Evolutionary conservation across 2,113 vertebrate species (phyloP), one percentile per base, ranked within the genome.

Genomic region (Semnornis frantzii): DNA sequence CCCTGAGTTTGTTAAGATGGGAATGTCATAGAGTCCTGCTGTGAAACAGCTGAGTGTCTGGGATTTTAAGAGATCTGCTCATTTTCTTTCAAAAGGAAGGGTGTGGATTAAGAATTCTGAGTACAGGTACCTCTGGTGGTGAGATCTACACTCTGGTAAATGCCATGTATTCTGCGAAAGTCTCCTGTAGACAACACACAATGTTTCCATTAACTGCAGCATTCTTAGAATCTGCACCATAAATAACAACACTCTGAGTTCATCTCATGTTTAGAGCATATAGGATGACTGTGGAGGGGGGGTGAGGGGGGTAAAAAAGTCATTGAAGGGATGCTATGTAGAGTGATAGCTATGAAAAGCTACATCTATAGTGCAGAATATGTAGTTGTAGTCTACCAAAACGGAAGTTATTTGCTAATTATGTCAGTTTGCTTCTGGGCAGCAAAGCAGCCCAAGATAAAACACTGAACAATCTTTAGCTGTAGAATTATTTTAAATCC

Each of bases 1-100:
- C 31, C 68, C 33, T 85, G 68, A 20, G 12, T 87, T 92, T 92
- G 31, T 82, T 83, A 74, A 54, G 78, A 73, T 79, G 82, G 42
- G 74, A 83, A 83, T 91, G 79, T 30, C 60, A 94, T 90, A 15
- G n/a, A n/a, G 48, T 70, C 65, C 69, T 68, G 7, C 62, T 6
- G 6, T 84, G 48, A 85, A 94, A 68, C 85, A 97, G 69, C 79
- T 97, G 72, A 81, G 58, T 68, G 69, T 87, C 69, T 85, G 30
- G 4, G 44, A 87, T 55, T 87, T 78, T 71, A 28, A 87, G 37
- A 50, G 6, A 42, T 0, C 0, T 39, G 30, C 2, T 5, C 52
- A 17, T 69, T 92, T 78, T 79, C 23, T 63, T 52, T 25, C 5
- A 20, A 88, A 87, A 82, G 30, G 20, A 84, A 70, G 39, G 8